Evolutionary conservation across 2,113 vertebrate genomes (phyloP), one percentile per base, ranked within the genome.

Genomic region (Anolis carolinensis): DNA sequence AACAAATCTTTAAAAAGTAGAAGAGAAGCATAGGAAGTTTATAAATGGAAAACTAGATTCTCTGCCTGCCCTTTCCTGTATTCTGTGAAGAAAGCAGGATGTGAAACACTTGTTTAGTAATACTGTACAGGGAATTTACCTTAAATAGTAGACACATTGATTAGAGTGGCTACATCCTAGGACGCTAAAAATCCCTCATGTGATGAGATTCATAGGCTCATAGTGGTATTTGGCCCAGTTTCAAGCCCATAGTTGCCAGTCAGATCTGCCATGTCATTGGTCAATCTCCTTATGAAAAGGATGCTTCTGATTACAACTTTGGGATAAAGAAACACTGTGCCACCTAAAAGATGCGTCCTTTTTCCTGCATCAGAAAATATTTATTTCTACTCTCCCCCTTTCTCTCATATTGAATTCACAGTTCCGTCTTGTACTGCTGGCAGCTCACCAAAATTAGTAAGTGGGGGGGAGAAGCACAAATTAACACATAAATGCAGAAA

Each of bases 401-500:
- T 75, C 72, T 7, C 25, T n/a, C 65, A 84, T 85, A 50, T 13
- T 72, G 70, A 59, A 67, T 63, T 39, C 55, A 10, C 34, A 79
- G 80, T 81, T 77, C 74, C 0, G 67, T 63, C 80, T 21, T 81
- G 73, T 86, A 93, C 78, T 79, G 82, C 73, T 87, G 67, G 82
- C 87, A 88, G 87, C 68, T 81, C 87, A 81, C 77, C 62, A 84
- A 90, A 70, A 86, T 23, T 65, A 86, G 39, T 44, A 5, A 44
- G 79, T 50, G 59, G 30, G 25, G n/a, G 70, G 81, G 27, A 90
- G 90, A 86, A 86, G 59, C 76, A 84, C 39, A 95, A 94, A 95
- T 94, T 91, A 94, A 92, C 88, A 86, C 62, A 90, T 82, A 94
- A 94, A 94, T 91, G 50, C 86, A 87, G 78, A 82, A 85, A 94